A percentile compares a stretch with the other conserved stretches of the same genome.
These are phyloP conservation scores for Drosophila yooni DNA, from an alignment of 2,888 invertebrate genomes.

Conservation along the genomic window DNA sequence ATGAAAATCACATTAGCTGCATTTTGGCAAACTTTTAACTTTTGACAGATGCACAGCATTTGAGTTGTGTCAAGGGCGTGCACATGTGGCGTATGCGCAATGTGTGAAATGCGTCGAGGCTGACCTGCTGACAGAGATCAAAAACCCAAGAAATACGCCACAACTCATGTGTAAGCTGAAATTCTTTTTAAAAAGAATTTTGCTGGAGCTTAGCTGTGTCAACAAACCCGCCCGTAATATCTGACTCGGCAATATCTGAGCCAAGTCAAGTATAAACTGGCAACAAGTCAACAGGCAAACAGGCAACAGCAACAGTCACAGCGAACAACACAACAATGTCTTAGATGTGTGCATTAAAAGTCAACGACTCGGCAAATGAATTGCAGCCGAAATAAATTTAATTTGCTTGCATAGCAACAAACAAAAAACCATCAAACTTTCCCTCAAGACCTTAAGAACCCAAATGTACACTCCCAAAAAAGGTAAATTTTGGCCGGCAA, in stretches of 20 bases:
- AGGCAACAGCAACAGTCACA: conserved; percentile 12
- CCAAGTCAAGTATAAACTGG: conserved; percentile 65
- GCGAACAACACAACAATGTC: conserved; percentile 54
- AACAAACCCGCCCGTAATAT: conserved; percentile 35
- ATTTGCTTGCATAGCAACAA: conserved; percentile 58
- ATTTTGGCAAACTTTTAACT: conserved; percentile 29
- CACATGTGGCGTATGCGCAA: conserved; percentile 25
- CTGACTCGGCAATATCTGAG: conserved; percentile 20
- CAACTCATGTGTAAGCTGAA: conserved; percentile 49
- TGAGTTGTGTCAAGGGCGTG: conserved; percentile 13
- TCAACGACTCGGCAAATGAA: conserved; percentile 78
- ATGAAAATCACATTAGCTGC: conserved; percentile 44
- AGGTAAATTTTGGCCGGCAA: neutral
- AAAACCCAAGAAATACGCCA: conserved; percentile 7
- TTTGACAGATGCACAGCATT: conserved; percentile 29
- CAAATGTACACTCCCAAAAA: no score
- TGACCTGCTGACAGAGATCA: conserved; percentile 16
- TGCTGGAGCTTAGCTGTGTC: conserved; percentile 31
- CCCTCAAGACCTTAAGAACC: neutral
- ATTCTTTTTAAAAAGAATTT: conserved; percentile 41
- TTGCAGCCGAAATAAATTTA: conserved; percentile 77
- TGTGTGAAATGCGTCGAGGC: conserved; percentile 13
- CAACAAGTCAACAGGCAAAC: conserved; percentile 63
- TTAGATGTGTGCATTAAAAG: conserved; percentile 75
- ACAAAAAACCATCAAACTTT: conserved; percentile 38